Percentiles rank a stretch among this genome's conserved stretches.
phyloP scores from a whole-genome alignment of 2,113 vertebrate genomes.

The Dicaeum eximium region DNA sequence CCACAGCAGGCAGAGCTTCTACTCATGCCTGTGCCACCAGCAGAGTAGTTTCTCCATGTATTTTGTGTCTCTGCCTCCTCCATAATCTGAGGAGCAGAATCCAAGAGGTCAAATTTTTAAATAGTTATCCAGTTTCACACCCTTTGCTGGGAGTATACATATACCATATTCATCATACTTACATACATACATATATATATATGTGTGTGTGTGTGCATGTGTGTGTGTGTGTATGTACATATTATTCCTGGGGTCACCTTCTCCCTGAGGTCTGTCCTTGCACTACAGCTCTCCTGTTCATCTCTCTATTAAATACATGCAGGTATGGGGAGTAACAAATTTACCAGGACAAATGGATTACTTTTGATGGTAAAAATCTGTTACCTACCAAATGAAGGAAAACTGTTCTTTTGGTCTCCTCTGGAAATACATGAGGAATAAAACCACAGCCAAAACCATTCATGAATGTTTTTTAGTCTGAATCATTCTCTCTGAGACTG shows the following conservation, averaged over 20 bases:
- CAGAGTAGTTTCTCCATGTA: neutral
- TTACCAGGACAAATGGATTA: neutral
- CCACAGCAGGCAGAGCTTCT: neutral
- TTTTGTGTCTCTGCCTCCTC: neutral
- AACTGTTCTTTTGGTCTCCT: neutral
- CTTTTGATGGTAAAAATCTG: neutral
- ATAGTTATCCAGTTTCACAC: neutral
- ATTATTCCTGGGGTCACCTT: neutral
- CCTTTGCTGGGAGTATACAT: neutral
- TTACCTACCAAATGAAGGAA: neutral
- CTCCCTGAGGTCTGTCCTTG: neutral
- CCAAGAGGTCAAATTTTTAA: neutral
- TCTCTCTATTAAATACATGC: neutral
- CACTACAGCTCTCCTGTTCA: neutral
- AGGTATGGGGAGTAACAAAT: neutral
- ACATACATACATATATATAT: neutral
- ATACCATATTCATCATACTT: neutral
- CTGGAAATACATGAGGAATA: neutral
- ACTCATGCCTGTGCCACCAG: neutral
- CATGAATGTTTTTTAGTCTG: neutral
- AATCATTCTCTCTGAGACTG: neutral
- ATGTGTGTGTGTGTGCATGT: neutral
- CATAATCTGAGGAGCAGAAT: neutral
- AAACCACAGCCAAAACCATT: neutral
- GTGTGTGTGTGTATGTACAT: neutral